Evolutionary conservation across 2,888 invertebrate genomes (phyloP), one percentile per base, ranked within the genome.

Genomic region (Philaethria dido): DNA sequence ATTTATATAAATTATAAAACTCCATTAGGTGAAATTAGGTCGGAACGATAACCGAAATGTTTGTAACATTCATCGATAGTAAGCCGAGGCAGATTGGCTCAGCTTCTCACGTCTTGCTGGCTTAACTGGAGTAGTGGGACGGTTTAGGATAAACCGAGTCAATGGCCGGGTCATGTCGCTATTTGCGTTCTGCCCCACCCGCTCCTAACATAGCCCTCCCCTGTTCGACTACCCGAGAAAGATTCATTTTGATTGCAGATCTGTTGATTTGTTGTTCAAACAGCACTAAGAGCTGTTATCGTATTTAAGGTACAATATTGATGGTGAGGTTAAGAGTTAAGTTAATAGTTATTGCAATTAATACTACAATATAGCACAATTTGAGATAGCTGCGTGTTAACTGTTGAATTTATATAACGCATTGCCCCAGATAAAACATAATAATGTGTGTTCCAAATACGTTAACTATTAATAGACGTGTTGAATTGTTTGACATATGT

Each of bases 61-160:
- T 77, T 73, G 64, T 47, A 74, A 71, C 73, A 75, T 74, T 71
- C 72, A 73, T 71, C 71, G 68, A 70, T 70, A 70, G 69, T 64
- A 64, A 67, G 66, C 67, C 72, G 73, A 72, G 71, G 75, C 76
- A 78, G 76, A 79, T 79, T 76, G 76, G 74, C 57, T 75, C 72
- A 74, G 73, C 73, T 78, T 73, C 74, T 77, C 77, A 77, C 78
- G 75, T 77, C 78, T 82, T 78, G 80, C 78, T 54, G 67, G 79
- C 80, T 84, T 85, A 92, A 89, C 81, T 92, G 85, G 92, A 92
- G 88, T 92, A 92, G 92, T 92, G 84, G 92, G 90, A 86, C 92
- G 90, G 91, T 88, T 92, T 90, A 92, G 92, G 91, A 90, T 87
- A 88, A 90, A 87, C 86, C 88, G 87, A 92, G 92, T 92, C 92